phyloP scores from a whole-genome alignment of 1,140 invertebrate species.

The Nomia melanderi region DNA sequence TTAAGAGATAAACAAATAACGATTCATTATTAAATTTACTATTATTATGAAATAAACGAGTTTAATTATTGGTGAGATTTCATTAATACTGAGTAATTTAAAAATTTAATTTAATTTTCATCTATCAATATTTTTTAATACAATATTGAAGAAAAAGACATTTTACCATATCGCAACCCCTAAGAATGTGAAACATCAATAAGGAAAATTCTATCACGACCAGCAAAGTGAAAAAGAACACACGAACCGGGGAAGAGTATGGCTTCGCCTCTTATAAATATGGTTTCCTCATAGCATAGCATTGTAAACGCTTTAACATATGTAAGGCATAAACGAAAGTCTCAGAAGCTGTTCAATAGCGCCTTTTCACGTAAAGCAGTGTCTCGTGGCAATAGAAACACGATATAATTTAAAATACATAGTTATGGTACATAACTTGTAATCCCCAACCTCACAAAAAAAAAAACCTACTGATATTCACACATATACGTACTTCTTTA shows the following conservation, averaged over 20 bases:
- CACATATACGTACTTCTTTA: too few species aligned
- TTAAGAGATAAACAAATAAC: too few species aligned
- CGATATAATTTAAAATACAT: neutral
- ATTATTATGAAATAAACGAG: too few species aligned
- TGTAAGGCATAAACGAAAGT: constrained; percentile 14
- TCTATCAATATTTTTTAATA: too few species aligned
- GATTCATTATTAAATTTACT: too few species aligned
- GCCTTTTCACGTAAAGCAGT: neutral
- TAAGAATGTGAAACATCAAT: neutral
- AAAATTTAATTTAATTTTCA: too few species aligned
- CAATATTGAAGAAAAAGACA: neutral
- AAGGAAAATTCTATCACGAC: neutral
- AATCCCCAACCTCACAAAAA: too few species aligned
- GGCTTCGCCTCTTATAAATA: constrained; percentile 71
- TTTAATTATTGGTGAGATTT: too few species aligned
- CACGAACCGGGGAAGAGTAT: constrained; percentile 20
- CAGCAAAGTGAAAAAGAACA: constrained; percentile 9
- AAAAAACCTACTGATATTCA: too few species aligned
- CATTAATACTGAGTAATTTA: too few species aligned
- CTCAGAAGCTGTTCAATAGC: neutral
- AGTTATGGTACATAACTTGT: too few species aligned
- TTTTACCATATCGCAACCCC: neutral
- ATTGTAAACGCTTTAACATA: constrained; percentile 51
- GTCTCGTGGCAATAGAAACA: neutral
- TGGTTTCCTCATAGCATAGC: constrained; percentile 56